Conservation (phyloP, 2,888 invertebrate species). For the Vannuccia rotundouncinata region DNA sequence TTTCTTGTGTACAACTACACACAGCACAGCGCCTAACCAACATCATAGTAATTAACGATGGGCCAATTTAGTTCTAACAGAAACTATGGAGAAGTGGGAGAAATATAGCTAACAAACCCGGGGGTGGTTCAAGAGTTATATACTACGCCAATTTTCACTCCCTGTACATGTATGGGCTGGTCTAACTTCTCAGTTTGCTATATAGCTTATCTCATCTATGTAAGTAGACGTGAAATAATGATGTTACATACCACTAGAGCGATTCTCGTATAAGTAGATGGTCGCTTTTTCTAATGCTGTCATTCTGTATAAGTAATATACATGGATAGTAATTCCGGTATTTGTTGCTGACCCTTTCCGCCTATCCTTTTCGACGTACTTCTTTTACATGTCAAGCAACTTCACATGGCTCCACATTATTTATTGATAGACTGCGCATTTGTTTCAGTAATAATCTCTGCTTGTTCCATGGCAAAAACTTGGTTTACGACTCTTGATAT, state of each 20-base stretch:
- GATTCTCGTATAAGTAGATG: background rate
- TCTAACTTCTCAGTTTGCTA: background rate
- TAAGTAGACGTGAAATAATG: background rate
- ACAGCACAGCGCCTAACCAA: background rate
- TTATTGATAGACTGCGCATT: constrained; percentile 3
- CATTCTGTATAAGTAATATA: background rate
- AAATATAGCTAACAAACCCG: no score
- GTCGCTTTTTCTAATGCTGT: background rate
- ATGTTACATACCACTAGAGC: background rate
- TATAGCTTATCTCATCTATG: background rate
- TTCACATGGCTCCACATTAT: background rate
- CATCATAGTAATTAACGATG: background rate
- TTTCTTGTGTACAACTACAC: background rate
- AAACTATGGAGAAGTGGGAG: background rate
- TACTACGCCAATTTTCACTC: background rate
- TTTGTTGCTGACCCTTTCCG: background rate
- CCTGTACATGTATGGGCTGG: no score
- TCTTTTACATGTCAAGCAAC: background rate
- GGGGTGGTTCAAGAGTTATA: background rate
- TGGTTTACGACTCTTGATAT: background rate
- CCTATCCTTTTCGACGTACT: background rate
- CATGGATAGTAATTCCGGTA: no score
- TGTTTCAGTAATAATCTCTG: background rate
- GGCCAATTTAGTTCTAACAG: background rate
- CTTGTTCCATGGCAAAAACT: background rate